phyloP scores from a whole-genome alignment of 2,797 vertebrate genomes.

The Halcyon smyrnensis region DNA sequence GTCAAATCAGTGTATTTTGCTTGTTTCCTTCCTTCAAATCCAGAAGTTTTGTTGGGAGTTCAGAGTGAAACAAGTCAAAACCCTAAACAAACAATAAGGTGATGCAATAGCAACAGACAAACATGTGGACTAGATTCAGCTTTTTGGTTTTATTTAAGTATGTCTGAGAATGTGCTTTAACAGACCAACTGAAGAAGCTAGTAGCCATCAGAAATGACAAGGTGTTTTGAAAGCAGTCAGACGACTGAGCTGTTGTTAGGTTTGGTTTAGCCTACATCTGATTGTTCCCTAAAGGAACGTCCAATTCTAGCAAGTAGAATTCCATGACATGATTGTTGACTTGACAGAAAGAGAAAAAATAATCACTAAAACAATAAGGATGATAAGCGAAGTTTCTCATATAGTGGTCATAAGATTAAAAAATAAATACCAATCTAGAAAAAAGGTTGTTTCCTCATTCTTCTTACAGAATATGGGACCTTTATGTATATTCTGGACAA shows the following conservation, averaged over 20 bases:
- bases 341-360: constrained; percentile 64
- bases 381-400: constrained; percentile 64
- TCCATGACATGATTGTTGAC: constrained; percentile 50
- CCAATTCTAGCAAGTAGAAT: constrained; percentile 49
- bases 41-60: constrained; percentile 66
- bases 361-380: constrained; percentile 59
- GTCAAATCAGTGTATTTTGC: constrained; percentile 71
- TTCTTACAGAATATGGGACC: constrained; percentile 71
- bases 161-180: constrained; percentile 75
- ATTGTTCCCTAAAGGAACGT: constrained; percentile 42
- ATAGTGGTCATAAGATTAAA: constrained; percentile 80
- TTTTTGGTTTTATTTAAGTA: constrained; percentile 79
- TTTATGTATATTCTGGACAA: constrained; percentile 69
- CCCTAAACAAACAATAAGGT: constrained; percentile 71
- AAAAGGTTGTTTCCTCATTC: constrained; percentile 61
- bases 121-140: constrained; percentile 45
- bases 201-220: constrained; percentile 59
- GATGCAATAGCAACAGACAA: constrained; percentile 71
- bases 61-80: constrained; percentile 69
- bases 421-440: constrained; percentile 82
- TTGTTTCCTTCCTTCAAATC: constrained; percentile 72
- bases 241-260: constrained; percentile 67
- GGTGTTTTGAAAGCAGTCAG: constrained; percentile 53
- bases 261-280: constrained; percentile 70
- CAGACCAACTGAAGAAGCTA: constrained; percentile 70